Evolutionary conservation across 2,113 vertebrate species (phyloP).

Genomic region (Isichthys henryi): DNA sequence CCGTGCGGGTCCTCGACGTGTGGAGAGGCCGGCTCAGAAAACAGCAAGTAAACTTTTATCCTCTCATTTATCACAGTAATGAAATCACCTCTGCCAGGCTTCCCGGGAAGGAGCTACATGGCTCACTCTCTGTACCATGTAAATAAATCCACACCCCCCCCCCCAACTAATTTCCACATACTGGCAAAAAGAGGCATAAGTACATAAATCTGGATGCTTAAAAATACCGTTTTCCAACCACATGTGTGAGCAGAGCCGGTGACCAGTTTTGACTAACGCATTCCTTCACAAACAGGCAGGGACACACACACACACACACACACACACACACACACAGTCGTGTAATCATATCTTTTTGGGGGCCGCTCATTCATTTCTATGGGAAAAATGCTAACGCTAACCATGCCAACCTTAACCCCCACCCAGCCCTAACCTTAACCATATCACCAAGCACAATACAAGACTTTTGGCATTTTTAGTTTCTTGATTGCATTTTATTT

Average conservation of each 20-base stretch:
- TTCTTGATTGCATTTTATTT: not conserved
- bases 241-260: not conserved
- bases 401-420: not conserved
- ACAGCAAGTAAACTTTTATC: slow-evolving; percentile 24
- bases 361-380: not conserved
- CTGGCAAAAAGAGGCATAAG: not conserved
- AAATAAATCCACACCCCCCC: not conserved
- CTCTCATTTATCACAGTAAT: slow-evolving; percentile 26
- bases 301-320: not conserved
- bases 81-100: slow-evolving; percentile 21
- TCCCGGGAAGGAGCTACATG: slow-evolving; percentile 18
- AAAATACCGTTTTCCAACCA: not conserved
- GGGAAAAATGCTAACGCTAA: not conserved
- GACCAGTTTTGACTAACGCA: not conserved
- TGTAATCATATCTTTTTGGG: too few relatives aligned
- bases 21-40: slow-evolving; percentile 4
- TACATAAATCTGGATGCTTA: not conserved
- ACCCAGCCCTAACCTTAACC: not conserved
- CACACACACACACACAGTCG: not conserved
- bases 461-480: not conserved
- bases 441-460: not conserved
- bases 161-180: not conserved
- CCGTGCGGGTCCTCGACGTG: not conserved
- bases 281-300: not conserved
- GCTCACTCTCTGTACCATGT: not conserved